Percentiles rank a stretch among this genome's conserved stretches.
phyloP scores from a whole-genome alignment of 2,888 invertebrate species.

The Deilephila porcellus region DNA sequence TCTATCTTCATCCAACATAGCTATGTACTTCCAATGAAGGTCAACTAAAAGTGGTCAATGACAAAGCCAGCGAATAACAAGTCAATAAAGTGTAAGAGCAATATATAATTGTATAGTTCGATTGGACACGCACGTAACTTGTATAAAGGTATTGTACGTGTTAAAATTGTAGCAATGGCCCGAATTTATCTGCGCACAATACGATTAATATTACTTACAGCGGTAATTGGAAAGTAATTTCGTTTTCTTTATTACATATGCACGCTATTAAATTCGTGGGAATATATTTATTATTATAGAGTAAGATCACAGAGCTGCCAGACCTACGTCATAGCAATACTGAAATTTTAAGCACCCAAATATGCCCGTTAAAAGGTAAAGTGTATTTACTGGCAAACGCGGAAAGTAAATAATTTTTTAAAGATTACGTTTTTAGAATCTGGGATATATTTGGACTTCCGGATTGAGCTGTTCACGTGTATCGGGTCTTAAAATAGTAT shows the following conservation, averaged over 20 bases:
- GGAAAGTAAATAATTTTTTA: too few relatives aligned
- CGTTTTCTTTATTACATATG: constrained; percentile 15
- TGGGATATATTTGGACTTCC: too few relatives aligned
- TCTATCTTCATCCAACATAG: too few relatives aligned
- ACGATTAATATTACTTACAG: constrained; percentile 5
- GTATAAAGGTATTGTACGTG: constrained; percentile 3
- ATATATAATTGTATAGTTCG: constrained; percentile 10
- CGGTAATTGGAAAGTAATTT: constrained; percentile 17
- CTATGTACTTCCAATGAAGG: not conserved
- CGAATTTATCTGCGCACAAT: constrained; percentile 18
- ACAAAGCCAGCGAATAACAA: not conserved
- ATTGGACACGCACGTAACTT: constrained; percentile 5
- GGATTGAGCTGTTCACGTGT: too few relatives aligned
- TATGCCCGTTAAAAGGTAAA: too few relatives aligned
- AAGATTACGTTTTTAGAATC: too few relatives aligned
- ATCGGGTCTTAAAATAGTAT: too few relatives aligned
- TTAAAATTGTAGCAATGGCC: constrained; percentile 17
- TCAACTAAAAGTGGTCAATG: not conserved
- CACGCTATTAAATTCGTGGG: not conserved
- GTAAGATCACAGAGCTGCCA: too few relatives aligned
- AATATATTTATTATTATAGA: not conserved
- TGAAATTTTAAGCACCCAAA: too few relatives aligned
- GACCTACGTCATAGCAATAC: too few relatives aligned
- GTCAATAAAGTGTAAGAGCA: constrained; percentile 1
- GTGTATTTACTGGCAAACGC: too few relatives aligned